Conservation (phyloP, 1,140 invertebrate genomes). For the Papilio xuthus region DNA sequence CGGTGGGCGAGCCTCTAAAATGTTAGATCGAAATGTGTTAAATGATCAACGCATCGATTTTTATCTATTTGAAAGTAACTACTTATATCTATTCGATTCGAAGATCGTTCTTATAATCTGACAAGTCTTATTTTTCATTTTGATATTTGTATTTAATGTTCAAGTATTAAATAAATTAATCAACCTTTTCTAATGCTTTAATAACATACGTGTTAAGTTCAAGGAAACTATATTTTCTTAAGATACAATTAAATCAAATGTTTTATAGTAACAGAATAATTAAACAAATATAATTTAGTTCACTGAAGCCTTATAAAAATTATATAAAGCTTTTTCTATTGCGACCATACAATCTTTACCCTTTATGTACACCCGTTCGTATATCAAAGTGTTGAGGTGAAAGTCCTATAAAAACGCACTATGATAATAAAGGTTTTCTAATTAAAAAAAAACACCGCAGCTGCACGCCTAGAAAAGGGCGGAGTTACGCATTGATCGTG, state of each 20-base stretch:
- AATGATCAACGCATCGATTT: slow-evolving; percentile 18
- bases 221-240: too few relatives aligned
- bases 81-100: slow-evolving; percentile 17
- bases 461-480: slow-evolving; percentile 33
- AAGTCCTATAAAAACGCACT: slow-evolving; percentile 10
- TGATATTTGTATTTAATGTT: not conserved
- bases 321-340: not conserved
- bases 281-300: not conserved
- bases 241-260: not conserved
- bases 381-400: slow-evolving; percentile 1
- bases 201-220: too few relatives aligned
- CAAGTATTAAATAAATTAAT: too few relatives aligned
- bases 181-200: too few relatives aligned
- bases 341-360: not conserved
- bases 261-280: not conserved
- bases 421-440: slow-evolving; percentile 29
- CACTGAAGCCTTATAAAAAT: slow-evolving; percentile 4
- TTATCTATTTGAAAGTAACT: slow-evolving; percentile 36
- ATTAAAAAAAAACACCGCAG: slow-evolving; percentile 31
- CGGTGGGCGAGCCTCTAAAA: slow-evolving; percentile 25
- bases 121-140: not conserved
- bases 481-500: slow-evolving; percentile 28
- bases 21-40: slow-evolving; percentile 18
- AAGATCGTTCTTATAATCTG: not conserved
- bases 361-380: not conserved